These are phyloP conservation scores for Myrmecophaga tridactyla DNA, from an alignment of 2,113 vertebrate genomes.

Conservation along the genomic window DNA sequence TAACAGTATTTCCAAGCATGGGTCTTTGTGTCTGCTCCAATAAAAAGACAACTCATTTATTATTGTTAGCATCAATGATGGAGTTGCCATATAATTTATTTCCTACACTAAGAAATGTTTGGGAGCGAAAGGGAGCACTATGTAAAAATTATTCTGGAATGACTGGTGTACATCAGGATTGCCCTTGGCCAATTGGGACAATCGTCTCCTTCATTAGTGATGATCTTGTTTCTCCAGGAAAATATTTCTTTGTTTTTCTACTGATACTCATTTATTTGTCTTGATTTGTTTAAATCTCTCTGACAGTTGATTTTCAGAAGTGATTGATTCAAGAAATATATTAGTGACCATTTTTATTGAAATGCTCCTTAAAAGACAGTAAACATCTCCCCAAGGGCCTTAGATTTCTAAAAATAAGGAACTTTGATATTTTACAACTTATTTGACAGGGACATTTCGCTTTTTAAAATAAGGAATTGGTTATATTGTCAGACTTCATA, in stretches of 20 bases:
- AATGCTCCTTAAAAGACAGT: not conserved
- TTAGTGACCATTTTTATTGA: not conserved
- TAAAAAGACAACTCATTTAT: not conserved
- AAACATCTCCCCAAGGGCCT: not conserved
- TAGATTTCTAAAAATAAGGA: not conserved
- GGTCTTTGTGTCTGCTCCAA: not conserved
- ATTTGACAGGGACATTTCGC: not conserved
- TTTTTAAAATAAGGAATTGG: not conserved
- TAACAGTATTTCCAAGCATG: not conserved
- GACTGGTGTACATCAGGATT: not conserved
- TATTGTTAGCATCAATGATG: not conserved
- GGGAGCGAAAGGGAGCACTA: not conserved
- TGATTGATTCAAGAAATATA: not conserved
- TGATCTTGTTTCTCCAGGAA: not conserved
- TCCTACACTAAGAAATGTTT: not conserved
- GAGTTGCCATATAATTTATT: not conserved
- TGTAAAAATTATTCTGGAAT: not conserved
- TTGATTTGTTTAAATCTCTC: not conserved
- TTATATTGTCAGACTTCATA: not conserved
- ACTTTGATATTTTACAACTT: not conserved
- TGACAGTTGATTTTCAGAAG: not conserved
- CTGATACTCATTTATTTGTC: constrained; percentile 14
- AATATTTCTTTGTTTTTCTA: not conserved
- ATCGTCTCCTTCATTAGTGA: not conserved
- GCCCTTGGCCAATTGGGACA: not conserved